phyloP scores from a whole-genome alignment of 2,797 vertebrate species.

The Australoheros facetus region DNA sequence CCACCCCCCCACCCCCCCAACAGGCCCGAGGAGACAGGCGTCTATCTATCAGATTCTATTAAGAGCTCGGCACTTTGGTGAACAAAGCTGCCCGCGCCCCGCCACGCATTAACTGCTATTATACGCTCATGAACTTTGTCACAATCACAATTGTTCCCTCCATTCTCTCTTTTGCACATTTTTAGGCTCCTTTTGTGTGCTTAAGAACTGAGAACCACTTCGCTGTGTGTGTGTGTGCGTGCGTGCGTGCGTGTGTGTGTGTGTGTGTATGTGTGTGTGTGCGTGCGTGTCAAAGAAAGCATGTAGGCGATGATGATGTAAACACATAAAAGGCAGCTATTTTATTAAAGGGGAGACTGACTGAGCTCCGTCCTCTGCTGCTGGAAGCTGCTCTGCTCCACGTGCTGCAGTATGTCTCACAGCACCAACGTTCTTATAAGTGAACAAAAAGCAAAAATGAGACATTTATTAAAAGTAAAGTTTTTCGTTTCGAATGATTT shows the following conservation, averaged over 20 bases:
- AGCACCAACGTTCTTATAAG: rapidly evolving
- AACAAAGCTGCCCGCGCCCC: slow-evolving; percentile 74
- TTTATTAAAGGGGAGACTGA: not conserved
- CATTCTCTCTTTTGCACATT: slow-evolving; percentile 40
- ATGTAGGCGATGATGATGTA: slow-evolving; percentile 10
- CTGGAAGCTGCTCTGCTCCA: not conserved
- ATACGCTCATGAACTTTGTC: slow-evolving; percentile 79
- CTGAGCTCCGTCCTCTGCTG: too few species aligned
- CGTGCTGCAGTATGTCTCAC: not conserved
- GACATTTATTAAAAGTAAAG: not conserved
- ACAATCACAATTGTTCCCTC: slow-evolving; percentile 66
- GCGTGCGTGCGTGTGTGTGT: not conserved
- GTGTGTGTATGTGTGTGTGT: not conserved
- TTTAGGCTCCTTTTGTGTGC: slow-evolving; percentile 56
- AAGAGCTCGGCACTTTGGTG: slow-evolving; percentile 77
- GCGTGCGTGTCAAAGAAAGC: slow-evolving; percentile 2
- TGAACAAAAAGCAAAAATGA: not conserved
- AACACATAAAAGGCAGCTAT: not conserved
- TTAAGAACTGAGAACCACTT: slow-evolving; percentile 45
- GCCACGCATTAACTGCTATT: slow-evolving; percentile 78
- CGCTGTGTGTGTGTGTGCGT: slow-evolving; percentile 2
- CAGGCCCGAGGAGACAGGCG: slow-evolving; percentile 76
- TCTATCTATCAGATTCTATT: slow-evolving; percentile 85
- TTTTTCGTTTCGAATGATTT: not conserved
- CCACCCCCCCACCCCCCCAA: slow-evolving; percentile 61